phyloP scores from a whole-genome alignment of 2,113 vertebrate genomes.

The Thamnaconus septentrionalis region DNA sequence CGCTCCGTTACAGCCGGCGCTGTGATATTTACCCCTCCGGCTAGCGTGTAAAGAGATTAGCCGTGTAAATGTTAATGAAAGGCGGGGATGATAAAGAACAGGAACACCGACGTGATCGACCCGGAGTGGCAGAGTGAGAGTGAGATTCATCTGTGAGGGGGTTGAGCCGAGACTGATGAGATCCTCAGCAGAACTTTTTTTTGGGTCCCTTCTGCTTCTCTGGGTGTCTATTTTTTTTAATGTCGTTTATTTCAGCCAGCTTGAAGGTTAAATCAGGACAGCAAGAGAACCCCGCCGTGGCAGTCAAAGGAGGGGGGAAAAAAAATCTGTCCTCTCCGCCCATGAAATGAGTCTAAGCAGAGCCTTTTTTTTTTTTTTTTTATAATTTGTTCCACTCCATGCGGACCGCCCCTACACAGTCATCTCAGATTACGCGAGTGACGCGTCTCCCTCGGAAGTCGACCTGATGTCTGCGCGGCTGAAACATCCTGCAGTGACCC shows the following conservation, averaged over 20 bases:
- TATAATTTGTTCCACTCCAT: conserved; percentile 1
- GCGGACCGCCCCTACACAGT: conserved; percentile 8
- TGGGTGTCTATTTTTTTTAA: no score
- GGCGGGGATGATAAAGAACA: conserved; percentile 32
- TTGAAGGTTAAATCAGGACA: background rate
- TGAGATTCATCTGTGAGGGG: background rate
- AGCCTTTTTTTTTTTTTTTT: background rate
- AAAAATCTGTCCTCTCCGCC: background rate
- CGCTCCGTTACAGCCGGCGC: conserved; percentile 29
- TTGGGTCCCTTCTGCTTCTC: background rate
- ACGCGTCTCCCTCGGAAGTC: conserved; percentile 3
- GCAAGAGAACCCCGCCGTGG: no score
- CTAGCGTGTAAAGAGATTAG: conserved; percentile 51
- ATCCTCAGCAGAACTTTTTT: background rate
- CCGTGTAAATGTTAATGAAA: conserved; percentile 52
- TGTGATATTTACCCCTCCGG: conserved; percentile 41
- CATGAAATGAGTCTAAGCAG: conserved; percentile 8
- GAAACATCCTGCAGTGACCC: no score
- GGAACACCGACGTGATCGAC: conserved; percentile 15
- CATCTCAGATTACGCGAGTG: conserved; percentile 27
- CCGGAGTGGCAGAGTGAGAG: conserved; percentile 5
- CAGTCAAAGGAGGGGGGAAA: background rate
- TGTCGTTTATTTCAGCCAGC: conserved; percentile 24
- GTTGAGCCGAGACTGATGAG: conserved; percentile 15
- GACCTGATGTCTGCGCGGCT: conserved; percentile 13